Evolutionary conservation across 1,140 invertebrate genomes (phyloP).

Genomic region (Liolophura sinensis): DNA sequence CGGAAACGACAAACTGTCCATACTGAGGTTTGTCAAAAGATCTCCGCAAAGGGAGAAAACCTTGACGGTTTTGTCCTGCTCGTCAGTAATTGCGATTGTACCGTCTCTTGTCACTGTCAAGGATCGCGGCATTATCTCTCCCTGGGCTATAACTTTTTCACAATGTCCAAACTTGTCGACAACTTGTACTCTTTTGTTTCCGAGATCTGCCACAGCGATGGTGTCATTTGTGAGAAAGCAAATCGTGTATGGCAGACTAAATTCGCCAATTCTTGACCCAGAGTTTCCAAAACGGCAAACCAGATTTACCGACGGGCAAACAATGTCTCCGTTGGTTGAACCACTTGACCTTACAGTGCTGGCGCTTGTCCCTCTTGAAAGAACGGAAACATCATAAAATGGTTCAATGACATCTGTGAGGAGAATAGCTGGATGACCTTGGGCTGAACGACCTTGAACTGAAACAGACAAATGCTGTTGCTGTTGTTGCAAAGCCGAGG

Average conservation of each 20-base stretch:
- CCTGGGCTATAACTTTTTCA: conserved; percentile 7
- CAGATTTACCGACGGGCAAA: conserved; percentile 4
- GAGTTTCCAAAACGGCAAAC: conserved; percentile 14
- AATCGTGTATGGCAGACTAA: conserved; percentile 27
- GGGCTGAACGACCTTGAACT: too few relatives aligned
- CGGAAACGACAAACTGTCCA: conserved; percentile 14
- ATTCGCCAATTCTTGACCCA: conserved; percentile 2
- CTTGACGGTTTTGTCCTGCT: conserved; percentile 23
- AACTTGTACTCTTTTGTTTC: conserved; percentile 18
- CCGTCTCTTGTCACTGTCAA: conserved; percentile 10
- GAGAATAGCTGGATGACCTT: too few relatives aligned
- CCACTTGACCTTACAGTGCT: too few relatives aligned
- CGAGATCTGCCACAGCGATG: conserved; percentile 26
- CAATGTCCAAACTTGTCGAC: conserved; percentile 16
- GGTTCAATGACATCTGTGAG: too few relatives aligned
- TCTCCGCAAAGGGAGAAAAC: conserved; percentile 1
- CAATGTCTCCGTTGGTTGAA: too few relatives aligned
- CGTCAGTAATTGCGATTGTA: conserved; percentile 21
- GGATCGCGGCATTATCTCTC: conserved; percentile 18
- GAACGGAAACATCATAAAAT: too few relatives aligned
- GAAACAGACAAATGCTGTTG: too few relatives aligned
- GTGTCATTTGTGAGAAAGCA: conserved; percentile 15
- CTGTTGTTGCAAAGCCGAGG: too few relatives aligned
- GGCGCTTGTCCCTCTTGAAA: too few relatives aligned
- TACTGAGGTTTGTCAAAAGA: background rate